Conservation (phyloP, 2,888 invertebrate genomes). For the Junonia oenone region DNA sequence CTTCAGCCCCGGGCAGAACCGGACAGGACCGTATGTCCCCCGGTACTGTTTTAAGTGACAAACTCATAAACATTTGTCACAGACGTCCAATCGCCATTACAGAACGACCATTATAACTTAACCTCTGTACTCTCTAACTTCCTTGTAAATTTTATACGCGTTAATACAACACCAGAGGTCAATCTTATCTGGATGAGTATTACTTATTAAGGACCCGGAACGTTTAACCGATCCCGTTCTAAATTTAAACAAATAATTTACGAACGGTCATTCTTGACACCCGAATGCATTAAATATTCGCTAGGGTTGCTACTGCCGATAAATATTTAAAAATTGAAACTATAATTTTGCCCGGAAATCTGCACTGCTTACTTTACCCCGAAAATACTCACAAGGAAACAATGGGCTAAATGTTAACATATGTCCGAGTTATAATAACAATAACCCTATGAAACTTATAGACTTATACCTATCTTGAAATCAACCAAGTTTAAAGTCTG, state of each 20-base stretch:
- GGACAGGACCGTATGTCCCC: conserved; percentile 46
- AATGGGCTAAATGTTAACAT: too few species aligned
- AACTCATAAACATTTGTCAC: conserved; percentile 79
- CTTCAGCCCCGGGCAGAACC: conserved; percentile 46
- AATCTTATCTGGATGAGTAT: conserved; percentile 45
- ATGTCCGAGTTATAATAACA: too few species aligned
- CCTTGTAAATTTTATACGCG: conserved; percentile 5
- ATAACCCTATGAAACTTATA: too few species aligned
- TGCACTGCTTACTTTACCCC: too few species aligned
- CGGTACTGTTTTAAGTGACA: conserved; percentile 61
- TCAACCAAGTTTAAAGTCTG: too few species aligned
- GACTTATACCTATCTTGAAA: too few species aligned
- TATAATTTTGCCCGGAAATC: background rate
- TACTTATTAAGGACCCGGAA: conserved; percentile 77
- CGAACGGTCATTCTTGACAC: conserved; percentile 61
- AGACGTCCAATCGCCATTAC: conserved; percentile 52
- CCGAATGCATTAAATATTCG: conserved; percentile 32
- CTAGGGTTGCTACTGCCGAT: conserved; percentile 43
- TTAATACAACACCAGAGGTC: conserved; percentile 34
- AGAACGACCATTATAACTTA: conserved; percentile 44
- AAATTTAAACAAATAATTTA: conserved; percentile 79
- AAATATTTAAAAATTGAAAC: background rate
- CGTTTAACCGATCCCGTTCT: conserved; percentile 75
- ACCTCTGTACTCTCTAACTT: conserved; percentile 32
- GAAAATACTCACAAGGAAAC: too few species aligned